Percentiles rank a stretch among this genome's conserved stretches.
These are phyloP conservation scores for Drosophila insularis DNA, from an alignment of 1,140 invertebrate species.

Conservation along the genomic window DNA sequence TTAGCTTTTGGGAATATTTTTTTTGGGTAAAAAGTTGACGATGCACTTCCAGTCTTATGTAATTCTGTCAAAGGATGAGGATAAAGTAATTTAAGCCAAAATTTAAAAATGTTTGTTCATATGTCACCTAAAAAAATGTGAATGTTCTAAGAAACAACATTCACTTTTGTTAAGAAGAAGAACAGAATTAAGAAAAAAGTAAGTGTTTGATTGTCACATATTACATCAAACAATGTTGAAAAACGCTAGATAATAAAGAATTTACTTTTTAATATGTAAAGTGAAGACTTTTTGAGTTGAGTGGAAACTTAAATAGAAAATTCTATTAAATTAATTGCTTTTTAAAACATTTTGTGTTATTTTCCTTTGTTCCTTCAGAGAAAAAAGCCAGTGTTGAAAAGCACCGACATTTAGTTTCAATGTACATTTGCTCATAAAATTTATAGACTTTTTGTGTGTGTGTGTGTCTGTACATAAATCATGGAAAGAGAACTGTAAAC, in stretches of 20 bases:
- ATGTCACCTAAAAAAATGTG: no score
- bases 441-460: not conserved
- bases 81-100: not conserved
- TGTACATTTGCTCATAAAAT: not conserved
- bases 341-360: no score
- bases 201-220: no score
- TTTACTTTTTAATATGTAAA: no score
- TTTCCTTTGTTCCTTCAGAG: no score
- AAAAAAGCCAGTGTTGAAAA: not conserved
- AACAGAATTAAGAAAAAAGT: no score
- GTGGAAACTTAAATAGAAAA: no score
- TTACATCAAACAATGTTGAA: not conserved
- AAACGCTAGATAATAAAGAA: not conserved
- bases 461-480: slow-evolving; percentile 6
- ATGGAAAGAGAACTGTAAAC: not conserved
- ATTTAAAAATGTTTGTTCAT: not conserved
- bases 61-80: not conserved
- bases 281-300: no score
- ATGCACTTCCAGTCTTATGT: not conserved
- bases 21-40: not conserved
- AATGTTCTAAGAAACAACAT: no score
- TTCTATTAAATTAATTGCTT: no score
- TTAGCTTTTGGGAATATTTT: slow-evolving; percentile 5
- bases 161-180: no score
- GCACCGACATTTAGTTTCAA: not conserved